These are phyloP conservation scores for Apamea sordens DNA, from an alignment of 2,888 invertebrate species.

Conservation along the genomic window DNA sequence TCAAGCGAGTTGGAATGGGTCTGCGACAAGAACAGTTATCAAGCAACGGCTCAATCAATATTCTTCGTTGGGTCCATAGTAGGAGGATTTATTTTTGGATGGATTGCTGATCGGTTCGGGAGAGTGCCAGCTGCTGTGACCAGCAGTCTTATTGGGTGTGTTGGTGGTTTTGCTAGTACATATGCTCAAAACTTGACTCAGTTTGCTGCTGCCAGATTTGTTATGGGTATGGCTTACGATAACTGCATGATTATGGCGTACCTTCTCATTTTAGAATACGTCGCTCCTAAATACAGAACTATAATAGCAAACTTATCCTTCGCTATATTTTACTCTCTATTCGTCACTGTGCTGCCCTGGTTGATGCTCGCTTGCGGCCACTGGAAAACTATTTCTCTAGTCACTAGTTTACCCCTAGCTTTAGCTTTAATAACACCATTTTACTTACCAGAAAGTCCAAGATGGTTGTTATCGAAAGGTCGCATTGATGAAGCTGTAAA, in stretches of 20 bases:
- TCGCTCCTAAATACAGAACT: conserved; percentile 80
- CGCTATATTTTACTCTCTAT: conserved; percentile 76
- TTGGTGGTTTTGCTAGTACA: conserved; percentile 75
- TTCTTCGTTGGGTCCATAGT: conserved; percentile 79
- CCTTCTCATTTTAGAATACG: conserved; percentile 79
- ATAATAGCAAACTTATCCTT: conserved; percentile 77
- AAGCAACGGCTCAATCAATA: conserved; percentile 80
- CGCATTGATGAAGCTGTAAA: conserved; percentile 77
- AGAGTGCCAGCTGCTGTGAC: conserved; percentile 76
- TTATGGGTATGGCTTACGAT: conserved; percentile 81
- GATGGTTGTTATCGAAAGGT: conserved; percentile 80
- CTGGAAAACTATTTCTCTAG: conserved; percentile 79
- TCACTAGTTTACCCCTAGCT: conserved; percentile 77
- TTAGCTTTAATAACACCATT: conserved; percentile 75
- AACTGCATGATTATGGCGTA: conserved; percentile 81
- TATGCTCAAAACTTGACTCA: conserved; percentile 74
- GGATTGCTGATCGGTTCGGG: conserved; percentile 79
- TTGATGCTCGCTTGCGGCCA: conserved; percentile 77
- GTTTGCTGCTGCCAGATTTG: conserved; percentile 76
- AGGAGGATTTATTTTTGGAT: conserved; percentile 79
- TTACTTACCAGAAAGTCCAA: conserved; percentile 79
- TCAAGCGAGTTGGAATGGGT: conserved; percentile 81
- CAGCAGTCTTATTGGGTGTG: conserved; percentile 75
- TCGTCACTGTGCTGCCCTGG: conserved; percentile 76
- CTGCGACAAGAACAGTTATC: conserved; percentile 79